Evolutionary conservation across 2,888 invertebrate species (phyloP).

Genomic region (Euproctis similis): DNA sequence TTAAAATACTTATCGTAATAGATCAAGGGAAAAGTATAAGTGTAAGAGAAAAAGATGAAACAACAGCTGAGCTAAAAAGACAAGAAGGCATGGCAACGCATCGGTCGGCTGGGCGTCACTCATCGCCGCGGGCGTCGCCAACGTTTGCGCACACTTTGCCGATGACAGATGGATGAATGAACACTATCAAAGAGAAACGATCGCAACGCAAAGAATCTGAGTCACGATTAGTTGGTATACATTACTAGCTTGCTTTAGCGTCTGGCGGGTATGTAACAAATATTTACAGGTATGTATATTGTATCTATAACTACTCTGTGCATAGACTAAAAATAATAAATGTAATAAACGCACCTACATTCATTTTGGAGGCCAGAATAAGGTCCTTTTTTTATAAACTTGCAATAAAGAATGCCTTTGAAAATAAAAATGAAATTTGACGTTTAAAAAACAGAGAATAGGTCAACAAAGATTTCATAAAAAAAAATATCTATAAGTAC

Average conservation of each 20-base stretch:
- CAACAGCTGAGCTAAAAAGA: conserved; percentile 22
- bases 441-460: too few relatives aligned
- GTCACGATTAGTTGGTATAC: conserved; percentile 12
- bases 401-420: too few relatives aligned
- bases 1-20: too few relatives aligned
- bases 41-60: conserved; percentile 17
- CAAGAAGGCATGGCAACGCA: conserved; percentile 23
- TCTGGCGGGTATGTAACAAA: conserved; percentile 1
- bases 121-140: conserved; percentile 26
- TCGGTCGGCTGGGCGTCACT: conserved; percentile 30
- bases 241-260: conserved; percentile 7
- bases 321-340: too few relatives aligned
- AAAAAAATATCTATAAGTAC: too few relatives aligned
- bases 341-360: too few relatives aligned
- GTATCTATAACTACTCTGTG: too few relatives aligned
- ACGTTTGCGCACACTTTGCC: conserved; percentile 21
- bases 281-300: conserved; percentile 1
- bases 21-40: not conserved
- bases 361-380: too few relatives aligned
- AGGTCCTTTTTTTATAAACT: too few relatives aligned
- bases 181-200: conserved; percentile 27
- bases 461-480: too few relatives aligned
- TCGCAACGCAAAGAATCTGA: conserved; percentile 25
- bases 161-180: conserved; percentile 59
- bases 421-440: too few relatives aligned